Evolutionary conservation across 2,113 vertebrate genomes (phyloP), one percentile per base, ranked within the genome.

Genomic region (Setophaga kirtlandii): DNA sequence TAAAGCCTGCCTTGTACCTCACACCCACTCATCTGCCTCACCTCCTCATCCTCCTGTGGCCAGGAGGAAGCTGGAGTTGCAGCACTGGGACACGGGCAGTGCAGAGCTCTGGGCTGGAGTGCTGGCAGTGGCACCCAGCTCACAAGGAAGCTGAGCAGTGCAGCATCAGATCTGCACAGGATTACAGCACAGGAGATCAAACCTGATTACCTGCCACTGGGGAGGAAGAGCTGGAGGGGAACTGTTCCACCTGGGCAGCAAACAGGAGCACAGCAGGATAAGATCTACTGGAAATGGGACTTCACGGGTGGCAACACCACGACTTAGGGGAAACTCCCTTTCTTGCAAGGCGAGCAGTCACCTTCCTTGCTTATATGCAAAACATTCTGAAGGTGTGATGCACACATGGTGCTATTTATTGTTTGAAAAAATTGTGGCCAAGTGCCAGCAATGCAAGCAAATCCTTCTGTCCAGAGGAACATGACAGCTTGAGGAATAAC

Each of bases 31-130:
- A 68, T 42, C 47, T 70, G 67, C 50, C 53, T 71, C 58, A 39
- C 37, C 69, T 77, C 53, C 71, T 90, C 71, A n/a, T 39, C 33
- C 33, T 88, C 39, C 73, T 10, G 22, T 4, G 14, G 49, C 19
- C 60, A 65, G 50, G 25, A 84, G 65, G 67, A 78, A 74, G 74
- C 46, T 62, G 55, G 41, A 82, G 49, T 58, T 30, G 60, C 55
- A 70, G 87, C 19, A 3, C 47, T 30, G 75, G 74, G 60, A 62
- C 5, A 11, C 0, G 0, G 3, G n/a, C 0, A 0, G 9, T 6
- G 42, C 33, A 47, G 78, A 79, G 65, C 56, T 71, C 69, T 0
- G 0, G 47, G 67, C 10, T 27, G 3, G 2, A 67, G 50, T 0
- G 1, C 71, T 46, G 59, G 12, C n/a, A 0, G 4, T 60, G 70